Conservation (phyloP, 23 tunicate species). For the Trididemnum clinides region DNA sequence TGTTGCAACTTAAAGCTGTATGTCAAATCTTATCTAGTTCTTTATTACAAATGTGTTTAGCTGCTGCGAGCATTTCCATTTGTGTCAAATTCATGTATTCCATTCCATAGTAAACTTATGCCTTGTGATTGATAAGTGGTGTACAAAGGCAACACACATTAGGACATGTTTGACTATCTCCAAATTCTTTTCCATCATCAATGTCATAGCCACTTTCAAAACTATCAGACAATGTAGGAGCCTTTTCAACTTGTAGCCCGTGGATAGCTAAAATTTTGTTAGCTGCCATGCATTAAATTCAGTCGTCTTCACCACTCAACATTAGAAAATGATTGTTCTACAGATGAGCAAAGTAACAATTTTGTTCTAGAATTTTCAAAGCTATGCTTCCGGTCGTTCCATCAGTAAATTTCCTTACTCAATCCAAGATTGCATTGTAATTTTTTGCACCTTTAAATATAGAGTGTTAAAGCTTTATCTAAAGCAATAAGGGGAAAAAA, state of each 20-base stretch:
- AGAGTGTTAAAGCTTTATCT: background rate
- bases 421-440: background rate
- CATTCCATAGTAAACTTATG: background rate
- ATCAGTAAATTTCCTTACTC: background rate
- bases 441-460: background rate
- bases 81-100: too few species aligned
- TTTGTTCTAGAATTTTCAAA: background rate
- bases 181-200: background rate
- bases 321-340: background rate
- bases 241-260: background rate
- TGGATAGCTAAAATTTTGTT: background rate
- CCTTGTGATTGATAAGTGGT: background rate
- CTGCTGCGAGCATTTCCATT: background rate
- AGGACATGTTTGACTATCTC: background rate
- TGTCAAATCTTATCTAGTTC: too few species aligned
- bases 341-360: constrained; percentile 5
- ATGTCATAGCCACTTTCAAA: background rate
- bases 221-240: background rate
- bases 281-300: too few species aligned
- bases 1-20: too few species aligned
- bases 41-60: too few species aligned
- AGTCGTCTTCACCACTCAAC: constrained; percentile 1
- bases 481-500: constrained; percentile 7
- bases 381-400: background rate
- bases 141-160: background rate